Conservation (phyloP, 2,888 invertebrate genomes). For the Amphipoea lucens region DNA sequence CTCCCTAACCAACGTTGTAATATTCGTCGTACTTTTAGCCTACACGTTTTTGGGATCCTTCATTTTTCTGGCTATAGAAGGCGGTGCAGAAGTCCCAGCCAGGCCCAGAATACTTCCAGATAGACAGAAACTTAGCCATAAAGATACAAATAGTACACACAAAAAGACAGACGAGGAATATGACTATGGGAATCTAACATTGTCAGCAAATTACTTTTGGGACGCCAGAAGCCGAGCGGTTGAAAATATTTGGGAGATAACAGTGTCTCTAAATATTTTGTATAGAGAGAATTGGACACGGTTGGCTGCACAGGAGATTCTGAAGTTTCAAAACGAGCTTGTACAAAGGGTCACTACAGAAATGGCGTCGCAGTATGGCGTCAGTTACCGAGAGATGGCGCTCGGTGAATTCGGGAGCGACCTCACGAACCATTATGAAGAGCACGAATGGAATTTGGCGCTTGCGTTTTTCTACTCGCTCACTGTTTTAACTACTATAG, state of each 20-base stretch:
- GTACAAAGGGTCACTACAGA: conserved; percentile 95
- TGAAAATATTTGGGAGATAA: conserved; percentile 97
- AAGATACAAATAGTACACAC: conserved; percentile 85
- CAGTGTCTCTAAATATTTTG: conserved; percentile 95
- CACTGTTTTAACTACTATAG: conserved; percentile 97
- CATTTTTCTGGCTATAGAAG: conserved; percentile 96
- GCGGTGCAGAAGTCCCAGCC: conserved; percentile 90
- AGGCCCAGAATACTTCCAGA: conserved; percentile 88
- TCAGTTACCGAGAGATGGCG: conserved; percentile 89
- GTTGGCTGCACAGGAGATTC: conserved; percentile 94
- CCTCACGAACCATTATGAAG: conserved; percentile 87
- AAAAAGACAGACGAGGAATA: conserved; percentile 86
- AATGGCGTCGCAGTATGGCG: conserved; percentile 91
- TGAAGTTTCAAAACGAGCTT: conserved; percentile 95
- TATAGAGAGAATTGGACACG: conserved; percentile 97
- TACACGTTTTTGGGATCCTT: conserved; percentile 95
- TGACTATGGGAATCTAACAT: conserved; percentile 83
- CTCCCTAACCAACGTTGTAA: conserved; percentile 94
- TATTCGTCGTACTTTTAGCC: conserved; percentile 94
- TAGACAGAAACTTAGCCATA: conserved; percentile 87
- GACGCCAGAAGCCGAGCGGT: conserved; percentile 91
- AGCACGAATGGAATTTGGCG: conserved; percentile 96
- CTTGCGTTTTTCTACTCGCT: conserved; percentile 98
- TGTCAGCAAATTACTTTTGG: conserved; percentile 88
- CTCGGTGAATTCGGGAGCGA: conserved; percentile 86